These are phyloP conservation scores for Spermophilus dauricus DNA, from an alignment of 2,113 vertebrate genomes.

Conservation along the genomic window DNA sequence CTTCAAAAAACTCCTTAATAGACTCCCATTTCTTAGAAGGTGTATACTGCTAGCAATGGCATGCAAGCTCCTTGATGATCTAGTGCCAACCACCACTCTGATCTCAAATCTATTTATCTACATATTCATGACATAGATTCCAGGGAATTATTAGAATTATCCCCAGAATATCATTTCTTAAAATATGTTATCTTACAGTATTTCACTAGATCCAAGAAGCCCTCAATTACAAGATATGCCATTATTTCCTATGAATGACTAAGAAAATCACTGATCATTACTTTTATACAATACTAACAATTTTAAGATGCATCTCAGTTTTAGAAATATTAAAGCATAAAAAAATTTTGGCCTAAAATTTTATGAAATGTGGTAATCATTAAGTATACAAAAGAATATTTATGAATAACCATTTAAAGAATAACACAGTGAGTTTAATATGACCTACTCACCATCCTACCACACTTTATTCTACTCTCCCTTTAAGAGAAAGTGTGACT, in stretches of 20 bases:
- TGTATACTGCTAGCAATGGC: neutral
- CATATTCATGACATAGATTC: neutral
- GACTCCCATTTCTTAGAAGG: neutral
- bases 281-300: neutral
- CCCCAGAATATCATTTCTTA: neutral
- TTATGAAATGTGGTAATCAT: neutral
- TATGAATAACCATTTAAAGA: neutral
- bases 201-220: neutral
- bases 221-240: neutral
- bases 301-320: constrained; percentile 12
- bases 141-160: constrained; percentile 10
- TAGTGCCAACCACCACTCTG: neutral
- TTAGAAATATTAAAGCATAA: constrained; percentile 1
- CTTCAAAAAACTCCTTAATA: neutral
- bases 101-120: neutral
- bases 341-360: neutral
- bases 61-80: neutral
- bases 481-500: neutral
- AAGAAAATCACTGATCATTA: constrained; percentile 23
- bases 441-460: neutral
- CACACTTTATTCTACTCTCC: neutral
- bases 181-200: neutral
- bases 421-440: neutral
- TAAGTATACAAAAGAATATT: neutral
- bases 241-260: neutral